Evolutionary conservation across 30 jellyfish, hydroid and myxozoan genomes (phyloP).

Genomic region (Cassiopea xamachana): DNA sequence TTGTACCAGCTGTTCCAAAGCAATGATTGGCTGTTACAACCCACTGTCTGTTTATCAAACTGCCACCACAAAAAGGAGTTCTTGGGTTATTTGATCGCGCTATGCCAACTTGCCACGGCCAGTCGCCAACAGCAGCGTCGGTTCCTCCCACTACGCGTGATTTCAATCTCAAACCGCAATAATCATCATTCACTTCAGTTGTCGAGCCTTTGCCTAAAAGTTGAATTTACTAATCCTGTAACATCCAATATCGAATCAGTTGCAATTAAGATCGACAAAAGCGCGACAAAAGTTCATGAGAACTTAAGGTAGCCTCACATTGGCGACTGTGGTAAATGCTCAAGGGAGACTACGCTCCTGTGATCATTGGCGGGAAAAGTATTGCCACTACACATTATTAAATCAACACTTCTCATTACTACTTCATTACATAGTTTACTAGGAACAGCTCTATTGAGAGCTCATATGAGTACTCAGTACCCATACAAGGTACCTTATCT

Average conservation of each 20-base stretch:
- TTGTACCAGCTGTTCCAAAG: conserved; percentile 37
- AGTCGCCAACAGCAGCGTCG: conserved; percentile 56
- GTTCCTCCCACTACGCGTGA: conserved; percentile 54
- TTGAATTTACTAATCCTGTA: too few species aligned
- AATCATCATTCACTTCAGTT: conserved; percentile 6
- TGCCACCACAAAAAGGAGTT: conserved; percentile 45
- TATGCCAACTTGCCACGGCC: conserved; percentile 70
- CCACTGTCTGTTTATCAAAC: conserved; percentile 54
- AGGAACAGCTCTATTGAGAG: background rate
- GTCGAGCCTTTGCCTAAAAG: background rate
- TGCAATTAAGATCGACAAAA: background rate
- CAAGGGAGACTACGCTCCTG: background rate
- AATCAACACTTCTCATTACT: background rate
- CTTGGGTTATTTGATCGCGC: background rate
- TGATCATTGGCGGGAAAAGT: background rate
- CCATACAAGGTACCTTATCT: too few species aligned
- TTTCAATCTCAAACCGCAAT: conserved; percentile 47
- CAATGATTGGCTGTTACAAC: conserved; percentile 60
- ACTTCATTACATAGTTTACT: background rate
- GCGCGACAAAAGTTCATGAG: background rate
- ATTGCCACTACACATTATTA: background rate
- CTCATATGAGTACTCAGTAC: background rate
- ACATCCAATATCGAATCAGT: background rate
- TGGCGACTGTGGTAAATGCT: background rate
- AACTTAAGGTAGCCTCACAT: background rate